Evolutionary conservation across 2,113 vertebrate genomes (phyloP).

Genomic region (Turnix velox): DNA sequence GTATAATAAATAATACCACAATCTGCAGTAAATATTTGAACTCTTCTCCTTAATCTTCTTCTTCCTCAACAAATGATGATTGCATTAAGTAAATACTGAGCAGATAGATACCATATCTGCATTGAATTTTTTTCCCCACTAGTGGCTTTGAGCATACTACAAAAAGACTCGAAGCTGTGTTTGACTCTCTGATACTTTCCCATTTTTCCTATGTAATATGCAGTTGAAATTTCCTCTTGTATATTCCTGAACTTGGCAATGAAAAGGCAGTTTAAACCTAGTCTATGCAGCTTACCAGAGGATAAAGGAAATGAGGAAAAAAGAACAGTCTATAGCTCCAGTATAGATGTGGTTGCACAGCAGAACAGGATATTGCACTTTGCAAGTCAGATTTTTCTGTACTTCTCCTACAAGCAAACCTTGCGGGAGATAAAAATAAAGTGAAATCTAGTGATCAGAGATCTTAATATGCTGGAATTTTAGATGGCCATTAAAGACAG

Average conservation of each 20-base stretch:
- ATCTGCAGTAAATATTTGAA: conserved; percentile 8
- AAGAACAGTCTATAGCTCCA: neutral
- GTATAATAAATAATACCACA: neutral
- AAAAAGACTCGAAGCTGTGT: neutral
- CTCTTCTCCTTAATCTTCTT: neutral
- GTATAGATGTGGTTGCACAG: neutral
- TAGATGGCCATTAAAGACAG: neutral
- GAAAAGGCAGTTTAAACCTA: neutral
- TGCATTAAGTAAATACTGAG: conserved; percentile 36
- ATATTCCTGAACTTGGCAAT: conserved; percentile 8
- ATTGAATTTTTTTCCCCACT: neutral
- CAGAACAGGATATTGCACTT: neutral
- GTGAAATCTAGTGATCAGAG: neutral
- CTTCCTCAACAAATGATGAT: neutral
- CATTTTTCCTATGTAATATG: neutral
- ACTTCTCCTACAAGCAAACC: neutral
- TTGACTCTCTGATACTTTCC: neutral
- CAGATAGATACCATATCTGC: neutral
- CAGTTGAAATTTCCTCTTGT: conserved; percentile 29
- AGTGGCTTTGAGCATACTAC: neutral
- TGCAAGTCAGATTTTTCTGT: conserved; percentile 22
- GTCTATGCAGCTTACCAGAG: neutral
- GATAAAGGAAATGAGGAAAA: conserved; percentile 19
- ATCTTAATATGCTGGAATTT: neutral
- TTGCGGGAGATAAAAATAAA: neutral